Evolutionary conservation across 2,797 vertebrate species (phyloP).

Genomic region (Champsocephalus gunnari): DNA sequence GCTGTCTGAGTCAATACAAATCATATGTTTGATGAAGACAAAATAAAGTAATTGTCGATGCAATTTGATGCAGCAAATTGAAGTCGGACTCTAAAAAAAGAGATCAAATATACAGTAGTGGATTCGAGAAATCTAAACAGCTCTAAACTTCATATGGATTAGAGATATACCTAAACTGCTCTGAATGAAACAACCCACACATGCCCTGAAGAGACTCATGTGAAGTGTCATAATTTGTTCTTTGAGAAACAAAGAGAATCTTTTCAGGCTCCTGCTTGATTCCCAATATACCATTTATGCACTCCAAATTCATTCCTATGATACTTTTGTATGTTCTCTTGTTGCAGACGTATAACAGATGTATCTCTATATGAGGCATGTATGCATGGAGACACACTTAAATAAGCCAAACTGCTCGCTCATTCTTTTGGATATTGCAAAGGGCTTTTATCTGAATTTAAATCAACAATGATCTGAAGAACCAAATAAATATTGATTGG

Average conservation of each 20-base stretch:
- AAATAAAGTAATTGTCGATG: neutral
- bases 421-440: neutral
- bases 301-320: neutral
- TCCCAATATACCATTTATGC: neutral
- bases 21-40: neutral
- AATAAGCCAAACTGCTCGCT: neutral
- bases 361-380: neutral
- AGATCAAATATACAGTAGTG: neutral
- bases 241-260: neutral
- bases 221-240: neutral
- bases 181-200: constrained; percentile 10
- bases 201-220: neutral
- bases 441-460: neutral
- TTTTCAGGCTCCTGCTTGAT: neutral
- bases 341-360: neutral
- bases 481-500: neutral
- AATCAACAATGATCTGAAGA: neutral
- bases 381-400: neutral
- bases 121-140: too few species aligned
- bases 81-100: too few species aligned
- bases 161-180: constrained; percentile 1
- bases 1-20: constrained; percentile 5
- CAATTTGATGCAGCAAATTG: neutral
- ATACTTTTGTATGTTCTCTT: neutral
- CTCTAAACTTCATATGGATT: neutral